Evolutionary conservation across 1,140 invertebrate species (phyloP).

Genomic region (Catajapyx aquilonaris): DNA sequence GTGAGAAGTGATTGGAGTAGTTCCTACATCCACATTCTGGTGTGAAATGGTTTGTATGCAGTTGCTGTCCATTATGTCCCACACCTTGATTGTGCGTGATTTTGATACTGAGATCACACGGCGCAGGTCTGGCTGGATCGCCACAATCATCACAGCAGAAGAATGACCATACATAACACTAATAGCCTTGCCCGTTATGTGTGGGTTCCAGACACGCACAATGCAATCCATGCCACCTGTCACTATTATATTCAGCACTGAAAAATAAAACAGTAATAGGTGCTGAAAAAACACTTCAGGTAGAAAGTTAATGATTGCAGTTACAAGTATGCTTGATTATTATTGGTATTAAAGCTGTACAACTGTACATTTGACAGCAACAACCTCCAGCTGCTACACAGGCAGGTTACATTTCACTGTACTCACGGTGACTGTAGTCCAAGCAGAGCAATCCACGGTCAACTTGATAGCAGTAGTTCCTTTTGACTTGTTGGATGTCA

Average conservation of each 20-base stretch:
- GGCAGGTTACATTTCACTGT: no score
- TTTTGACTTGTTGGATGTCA: slow-evolving; percentile 7
- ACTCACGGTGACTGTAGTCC: slow-evolving; percentile 18
- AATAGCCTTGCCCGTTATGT: slow-evolving; percentile 36
- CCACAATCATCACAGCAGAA: slow-evolving; percentile 36
- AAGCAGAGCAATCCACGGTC: slow-evolving; percentile 9
- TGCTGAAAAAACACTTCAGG: no score
- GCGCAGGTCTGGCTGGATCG: slow-evolving; percentile 29
- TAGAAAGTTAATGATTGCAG: no score
- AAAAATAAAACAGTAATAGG: no score
- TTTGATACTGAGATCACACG: slow-evolving; percentile 33
- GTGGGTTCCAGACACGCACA: slow-evolving; percentile 52
- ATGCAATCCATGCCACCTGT: slow-evolving; percentile 49
- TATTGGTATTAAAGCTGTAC: no score
- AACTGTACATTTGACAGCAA: no score
- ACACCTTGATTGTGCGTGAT: slow-evolving; percentile 44
- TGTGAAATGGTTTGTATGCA: slow-evolving; percentile 25
- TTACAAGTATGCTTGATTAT: no score
- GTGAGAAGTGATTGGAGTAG: not conserved
- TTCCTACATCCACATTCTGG: slow-evolving; percentile 8
- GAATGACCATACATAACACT: slow-evolving; percentile 41
- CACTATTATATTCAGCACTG: slow-evolving; percentile 29
- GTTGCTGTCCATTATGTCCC: slow-evolving; percentile 33
- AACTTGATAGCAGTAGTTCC: slow-evolving; percentile 16
- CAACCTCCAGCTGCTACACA: no score